Conservation (phyloP, 2,113 vertebrate species). For the Odocoileus virginianus region DNA sequence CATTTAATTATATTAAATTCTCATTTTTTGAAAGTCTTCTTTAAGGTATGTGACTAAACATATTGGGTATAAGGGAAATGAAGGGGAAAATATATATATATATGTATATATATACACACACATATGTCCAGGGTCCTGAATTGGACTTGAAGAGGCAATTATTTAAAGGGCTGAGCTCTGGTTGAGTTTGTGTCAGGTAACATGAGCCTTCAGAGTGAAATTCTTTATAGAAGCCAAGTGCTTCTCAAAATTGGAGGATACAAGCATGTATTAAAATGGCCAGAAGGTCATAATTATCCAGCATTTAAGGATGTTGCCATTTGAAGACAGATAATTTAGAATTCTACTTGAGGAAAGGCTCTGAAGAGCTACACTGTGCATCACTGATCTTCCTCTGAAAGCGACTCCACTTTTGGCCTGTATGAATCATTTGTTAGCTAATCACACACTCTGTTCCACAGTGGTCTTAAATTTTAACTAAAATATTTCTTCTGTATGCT, state of each 20-base stretch:
- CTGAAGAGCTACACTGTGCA: neutral
- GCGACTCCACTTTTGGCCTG: neutral
- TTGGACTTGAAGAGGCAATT: neutral
- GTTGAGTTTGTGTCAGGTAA: neutral
- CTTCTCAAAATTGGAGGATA: neutral
- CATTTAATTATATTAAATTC: conserved; percentile 38
- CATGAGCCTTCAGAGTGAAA: neutral
- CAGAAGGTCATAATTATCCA: neutral
- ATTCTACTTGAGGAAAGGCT: neutral
- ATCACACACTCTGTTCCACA: neutral
- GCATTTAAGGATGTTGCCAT: neutral
- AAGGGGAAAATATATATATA: fast-evolving
- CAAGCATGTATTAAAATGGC: neutral
- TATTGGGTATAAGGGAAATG: neutral
- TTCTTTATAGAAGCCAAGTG: neutral
- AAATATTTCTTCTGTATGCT: neutral
- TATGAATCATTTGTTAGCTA: neutral
- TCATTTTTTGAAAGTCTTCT: conserved; percentile 46
- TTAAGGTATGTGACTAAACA: neutral
- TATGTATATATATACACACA: neutral
- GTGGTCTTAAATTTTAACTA: neutral
- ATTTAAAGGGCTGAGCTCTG: neutral
- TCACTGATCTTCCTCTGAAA: neutral
- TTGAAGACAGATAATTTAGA: neutral
- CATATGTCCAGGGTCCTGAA: neutral